phyloP scores from a whole-genome alignment of 2,113 vertebrate genomes.

The Sinocyclocheilus anshuiensis region DNA sequence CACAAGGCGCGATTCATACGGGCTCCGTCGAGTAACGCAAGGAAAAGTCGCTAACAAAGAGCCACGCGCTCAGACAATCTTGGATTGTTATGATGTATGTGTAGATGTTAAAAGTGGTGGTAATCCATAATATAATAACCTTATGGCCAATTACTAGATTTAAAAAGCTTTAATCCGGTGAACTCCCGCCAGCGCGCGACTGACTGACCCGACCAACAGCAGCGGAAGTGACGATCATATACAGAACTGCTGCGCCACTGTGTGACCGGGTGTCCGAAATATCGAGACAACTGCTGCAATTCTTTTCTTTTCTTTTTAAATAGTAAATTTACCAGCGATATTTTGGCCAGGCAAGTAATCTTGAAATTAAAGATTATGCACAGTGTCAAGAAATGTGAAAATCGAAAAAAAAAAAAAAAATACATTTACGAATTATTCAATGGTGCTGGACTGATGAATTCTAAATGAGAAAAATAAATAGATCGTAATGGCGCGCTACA shows the following conservation, averaged over 20 bases:
- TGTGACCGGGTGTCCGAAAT: neutral
- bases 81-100: neutral
- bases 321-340: neutral
- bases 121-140: neutral
- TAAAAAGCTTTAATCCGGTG: neutral
- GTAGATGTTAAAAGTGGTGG: neutral
- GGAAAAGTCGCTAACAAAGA: neutral
- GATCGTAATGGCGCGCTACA: too few species aligned
- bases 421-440: neutral
- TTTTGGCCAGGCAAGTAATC: neutral
- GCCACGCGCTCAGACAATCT: neutral
- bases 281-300: neutral
- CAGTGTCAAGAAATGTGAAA: too few species aligned
- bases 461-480: neutral
- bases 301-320: neutral
- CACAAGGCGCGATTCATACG: neutral
- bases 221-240: conserved; percentile 13
- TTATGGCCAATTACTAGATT: neutral
- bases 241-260: conserved; percentile 16
- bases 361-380: too few species aligned
- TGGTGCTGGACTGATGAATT: neutral
- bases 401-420: too few species aligned
- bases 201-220: neutral
- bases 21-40: neutral
- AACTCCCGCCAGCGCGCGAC: conserved; percentile 46